A percentile compares a stretch with the other conserved stretches of the same genome.
Evolutionary conservation across 2,797 vertebrate genomes (phyloP).

Genomic region (Danio choprae): DNA sequence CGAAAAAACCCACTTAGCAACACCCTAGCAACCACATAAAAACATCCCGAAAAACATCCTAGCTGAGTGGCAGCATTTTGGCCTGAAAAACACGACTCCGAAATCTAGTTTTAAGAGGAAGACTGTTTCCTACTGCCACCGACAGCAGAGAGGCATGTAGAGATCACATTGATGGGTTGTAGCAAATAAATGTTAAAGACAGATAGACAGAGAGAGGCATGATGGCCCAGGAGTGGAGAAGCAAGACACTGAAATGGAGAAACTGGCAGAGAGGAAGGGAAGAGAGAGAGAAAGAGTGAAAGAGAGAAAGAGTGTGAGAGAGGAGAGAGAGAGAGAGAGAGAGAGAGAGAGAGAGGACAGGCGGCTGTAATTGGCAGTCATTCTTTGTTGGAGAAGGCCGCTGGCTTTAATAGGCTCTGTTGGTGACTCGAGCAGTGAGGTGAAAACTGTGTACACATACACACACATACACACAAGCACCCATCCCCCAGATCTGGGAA

Average conservation of each 20-base stretch:
- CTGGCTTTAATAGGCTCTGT: slow-evolving; percentile 70
- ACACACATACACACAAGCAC: slow-evolving; percentile 50
- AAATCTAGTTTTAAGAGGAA: slow-evolving; percentile 31
- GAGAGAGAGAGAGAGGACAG: slow-evolving; percentile 37
- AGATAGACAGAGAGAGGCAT: slow-evolving; percentile 43
- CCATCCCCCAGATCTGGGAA: slow-evolving; percentile 63
- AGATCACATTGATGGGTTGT: slow-evolving; percentile 21
- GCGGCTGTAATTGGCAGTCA: slow-evolving; percentile 66
- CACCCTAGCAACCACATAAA: not conserved
- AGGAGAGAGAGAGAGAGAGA: slow-evolving; percentile 35
- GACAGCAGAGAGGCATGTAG: slow-evolving; percentile 33
- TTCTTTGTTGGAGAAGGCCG: slow-evolving; percentile 69
- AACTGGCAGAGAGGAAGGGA: slow-evolving; percentile 35
- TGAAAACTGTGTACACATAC: slow-evolving; percentile 62
- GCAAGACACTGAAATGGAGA: slow-evolving; percentile 33
- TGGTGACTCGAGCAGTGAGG: slow-evolving; percentile 67
- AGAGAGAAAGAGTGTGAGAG: slow-evolving; percentile 40
- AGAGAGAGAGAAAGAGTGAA: slow-evolving; percentile 35
- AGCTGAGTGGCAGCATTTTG: not conserved
- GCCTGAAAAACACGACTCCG: not conserved
- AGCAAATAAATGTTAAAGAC: slow-evolving; percentile 29
- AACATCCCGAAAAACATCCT: not conserved
- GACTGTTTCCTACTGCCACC: slow-evolving; percentile 6
- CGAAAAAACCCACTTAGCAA: not conserved
- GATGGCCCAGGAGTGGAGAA: slow-evolving; percentile 7